Evolutionary conservation across 2,797 vertebrate genomes (phyloP).

Genomic region (Sebastolobus altivelis): DNA sequence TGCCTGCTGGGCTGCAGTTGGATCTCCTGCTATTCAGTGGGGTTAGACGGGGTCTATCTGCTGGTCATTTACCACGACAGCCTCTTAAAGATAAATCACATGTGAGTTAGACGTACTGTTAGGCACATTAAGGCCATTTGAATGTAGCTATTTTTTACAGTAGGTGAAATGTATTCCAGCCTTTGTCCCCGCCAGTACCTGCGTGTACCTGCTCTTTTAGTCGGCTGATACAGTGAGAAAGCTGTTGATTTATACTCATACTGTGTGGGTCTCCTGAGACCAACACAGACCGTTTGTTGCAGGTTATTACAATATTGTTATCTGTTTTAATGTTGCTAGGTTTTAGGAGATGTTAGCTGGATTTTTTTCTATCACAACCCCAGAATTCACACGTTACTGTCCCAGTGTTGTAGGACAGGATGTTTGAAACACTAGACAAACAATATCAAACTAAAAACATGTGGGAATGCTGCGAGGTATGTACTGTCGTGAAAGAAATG

Average conservation of each 20-base stretch:
- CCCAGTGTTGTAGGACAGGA: constrained; percentile 46
- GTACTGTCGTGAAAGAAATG: constrained; percentile 54
- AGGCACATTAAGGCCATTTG: constrained; percentile 81
- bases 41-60: constrained; percentile 43
- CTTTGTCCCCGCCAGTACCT: constrained; percentile 58
- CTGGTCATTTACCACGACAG: constrained; percentile 48
- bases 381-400: constrained; percentile 21
- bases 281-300: constrained; percentile 35
- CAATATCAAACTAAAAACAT: constrained; percentile 62
- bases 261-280: constrained; percentile 63
- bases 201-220: constrained; percentile 44
- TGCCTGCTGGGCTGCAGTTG: constrained; percentile 49
- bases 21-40: constrained; percentile 18
- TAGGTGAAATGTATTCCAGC: constrained; percentile 54
- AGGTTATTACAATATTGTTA: constrained; percentile 51
- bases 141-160: constrained; percentile 77
- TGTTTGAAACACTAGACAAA: constrained; percentile 73
- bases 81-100: constrained; percentile 48
- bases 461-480: constrained; percentile 74
- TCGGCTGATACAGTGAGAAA: constrained; percentile 36
- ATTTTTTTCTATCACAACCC: constrained; percentile 6
- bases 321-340: constrained; percentile 61
- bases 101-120: constrained; percentile 59
- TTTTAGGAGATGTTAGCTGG: constrained; percentile 23
- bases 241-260: constrained; percentile 48